phyloP scores from a whole-genome alignment of 2,888 invertebrate species.

The Ormyrus rosae region DNA sequence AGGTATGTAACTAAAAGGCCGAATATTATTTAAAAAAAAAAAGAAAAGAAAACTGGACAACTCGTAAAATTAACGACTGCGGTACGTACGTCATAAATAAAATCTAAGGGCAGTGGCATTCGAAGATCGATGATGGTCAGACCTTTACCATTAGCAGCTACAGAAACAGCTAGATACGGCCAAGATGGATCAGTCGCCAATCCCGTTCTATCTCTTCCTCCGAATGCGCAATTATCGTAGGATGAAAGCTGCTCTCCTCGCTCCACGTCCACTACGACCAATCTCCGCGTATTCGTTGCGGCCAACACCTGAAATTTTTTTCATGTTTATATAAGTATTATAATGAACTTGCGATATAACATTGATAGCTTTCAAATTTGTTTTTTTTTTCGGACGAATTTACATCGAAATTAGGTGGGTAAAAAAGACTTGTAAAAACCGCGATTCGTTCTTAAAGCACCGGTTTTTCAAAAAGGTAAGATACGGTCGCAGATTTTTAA shows the following conservation, averaged over 20 bases:
- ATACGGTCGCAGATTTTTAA: too few species aligned
- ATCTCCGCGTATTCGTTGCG: conserved; percentile 75
- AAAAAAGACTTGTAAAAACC: too few species aligned
- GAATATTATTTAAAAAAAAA: background rate
- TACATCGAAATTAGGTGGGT: background rate
- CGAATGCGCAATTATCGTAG: conserved; percentile 77
- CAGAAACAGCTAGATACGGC: conserved; percentile 76
- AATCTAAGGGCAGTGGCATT: conserved; percentile 77
- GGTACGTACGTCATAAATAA: conserved; percentile 75
- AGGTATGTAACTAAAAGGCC: conserved; percentile 72
- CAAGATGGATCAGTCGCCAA: conserved; percentile 75
- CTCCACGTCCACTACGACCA: conserved; percentile 77
- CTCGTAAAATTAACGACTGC: too few species aligned
- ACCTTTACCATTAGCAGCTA: conserved; percentile 77
- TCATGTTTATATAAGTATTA: background rate
- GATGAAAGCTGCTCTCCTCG: conserved; percentile 75
- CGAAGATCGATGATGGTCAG: conserved; percentile 76
- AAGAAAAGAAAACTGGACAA: too few species aligned
- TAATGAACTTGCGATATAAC: background rate
- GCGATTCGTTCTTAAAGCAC: too few species aligned
- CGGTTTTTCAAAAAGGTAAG: too few species aligned
- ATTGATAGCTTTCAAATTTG: background rate
- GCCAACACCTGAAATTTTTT: conserved; percentile 72
- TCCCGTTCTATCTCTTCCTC: conserved; percentile 75
- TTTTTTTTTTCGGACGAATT: conserved; percentile 13